Conservation (phyloP, 2,888 invertebrate genomes). For the Dorcus parallelipipedus region DNA sequence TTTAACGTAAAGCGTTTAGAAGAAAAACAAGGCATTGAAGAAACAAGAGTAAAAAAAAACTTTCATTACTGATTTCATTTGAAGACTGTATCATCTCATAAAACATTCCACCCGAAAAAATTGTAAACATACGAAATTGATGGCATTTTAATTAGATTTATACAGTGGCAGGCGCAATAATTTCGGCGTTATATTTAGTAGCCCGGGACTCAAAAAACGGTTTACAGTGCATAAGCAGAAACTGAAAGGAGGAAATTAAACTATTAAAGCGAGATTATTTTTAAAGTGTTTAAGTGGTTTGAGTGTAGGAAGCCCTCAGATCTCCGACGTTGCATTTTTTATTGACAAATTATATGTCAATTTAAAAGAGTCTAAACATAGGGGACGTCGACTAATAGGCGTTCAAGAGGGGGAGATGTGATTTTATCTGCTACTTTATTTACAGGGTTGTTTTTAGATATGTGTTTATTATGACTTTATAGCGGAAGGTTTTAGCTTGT, state of each 20-base stretch:
- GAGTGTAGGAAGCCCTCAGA: constrained; percentile 5
- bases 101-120: not conserved
- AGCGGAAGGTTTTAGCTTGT: constrained; percentile 38
- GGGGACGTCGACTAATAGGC: constrained; percentile 22
- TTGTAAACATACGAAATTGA: constrained; percentile 8
- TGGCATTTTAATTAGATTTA: constrained; percentile 20
- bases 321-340: constrained; percentile 3
- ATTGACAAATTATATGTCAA: constrained; percentile 34
- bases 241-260: constrained; percentile 17
- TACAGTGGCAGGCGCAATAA: constrained; percentile 3
- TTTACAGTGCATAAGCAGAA: constrained; percentile 4
- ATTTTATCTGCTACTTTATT: constrained; percentile 36
- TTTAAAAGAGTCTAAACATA: constrained; percentile 31
- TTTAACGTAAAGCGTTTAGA: too few species aligned
- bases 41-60: too few species aligned
- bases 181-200: constrained; percentile 12
- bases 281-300: constrained; percentile 21
- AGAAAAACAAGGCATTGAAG: too few species aligned
- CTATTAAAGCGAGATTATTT: constrained; percentile 20
- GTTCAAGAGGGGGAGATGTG: constrained; percentile 22
- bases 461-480: constrained; percentile 43
- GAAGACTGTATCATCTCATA: not conserved
- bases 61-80: not conserved
- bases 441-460: constrained; percentile 40
- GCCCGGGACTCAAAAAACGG: constrained; percentile 1